Conservation (phyloP, 2,797 vertebrate genomes). For the Cossypha niveicapilla region DNA sequence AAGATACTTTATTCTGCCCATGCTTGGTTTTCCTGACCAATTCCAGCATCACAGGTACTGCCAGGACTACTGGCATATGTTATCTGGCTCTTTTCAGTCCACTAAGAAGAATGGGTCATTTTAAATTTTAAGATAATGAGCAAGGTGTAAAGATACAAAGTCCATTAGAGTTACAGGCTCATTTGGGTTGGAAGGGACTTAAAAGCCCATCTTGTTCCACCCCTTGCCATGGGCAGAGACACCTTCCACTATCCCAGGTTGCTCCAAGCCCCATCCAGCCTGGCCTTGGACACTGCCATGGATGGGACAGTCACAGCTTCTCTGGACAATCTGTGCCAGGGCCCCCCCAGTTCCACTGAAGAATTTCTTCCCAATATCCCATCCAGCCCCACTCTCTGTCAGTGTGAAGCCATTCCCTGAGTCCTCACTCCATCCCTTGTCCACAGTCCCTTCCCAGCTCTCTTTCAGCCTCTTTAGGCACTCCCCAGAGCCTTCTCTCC, state of each 20-base stretch:
- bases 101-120: background rate
- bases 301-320: background rate
- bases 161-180: background rate
- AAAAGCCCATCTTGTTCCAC: background rate
- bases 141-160: background rate
- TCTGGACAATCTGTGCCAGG: fast-evolving
- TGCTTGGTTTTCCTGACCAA: background rate
- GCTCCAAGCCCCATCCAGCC: background rate
- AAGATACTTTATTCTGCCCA: background rate
- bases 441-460: background rate
- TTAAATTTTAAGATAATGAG: background rate
- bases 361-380: background rate
- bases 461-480: background rate
- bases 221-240: background rate
- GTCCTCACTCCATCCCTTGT: background rate
- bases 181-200: background rate
- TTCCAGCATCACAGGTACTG: background rate
- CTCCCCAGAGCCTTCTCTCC: background rate
- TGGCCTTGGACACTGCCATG: background rate
- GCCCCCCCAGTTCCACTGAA: fast-evolving
- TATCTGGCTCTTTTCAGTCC: background rate
- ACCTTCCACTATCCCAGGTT: fast-evolving
- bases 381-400: background rate
- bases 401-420: background rate
- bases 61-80: background rate